A percentile compares a stretch with the other conserved stretches of the same genome.
Conservation (phyloP, 2,888 invertebrate species). For the Apamea anceps region DNA sequence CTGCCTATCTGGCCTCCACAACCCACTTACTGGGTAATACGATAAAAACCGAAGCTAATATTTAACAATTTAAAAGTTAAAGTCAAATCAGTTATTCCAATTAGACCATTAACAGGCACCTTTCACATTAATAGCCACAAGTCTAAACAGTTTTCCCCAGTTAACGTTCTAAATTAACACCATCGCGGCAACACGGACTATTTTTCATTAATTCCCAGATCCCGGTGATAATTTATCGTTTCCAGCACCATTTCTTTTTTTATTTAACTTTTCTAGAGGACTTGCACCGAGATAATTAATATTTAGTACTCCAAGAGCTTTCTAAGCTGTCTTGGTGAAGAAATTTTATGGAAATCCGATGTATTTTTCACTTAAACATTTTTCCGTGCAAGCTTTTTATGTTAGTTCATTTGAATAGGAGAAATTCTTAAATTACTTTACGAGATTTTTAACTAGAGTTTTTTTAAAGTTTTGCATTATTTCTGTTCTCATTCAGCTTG, state of each 20-base stretch:
- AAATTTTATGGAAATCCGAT: constrained; percentile 54
- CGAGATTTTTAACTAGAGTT: neutral
- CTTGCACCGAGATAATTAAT: constrained; percentile 60
- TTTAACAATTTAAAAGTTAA: neutral
- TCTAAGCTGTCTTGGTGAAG: constrained; percentile 33
- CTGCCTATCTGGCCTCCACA: too few species aligned
- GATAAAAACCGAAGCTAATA: neutral
- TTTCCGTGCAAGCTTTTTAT: constrained; percentile 20
- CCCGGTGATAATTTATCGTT: constrained; percentile 55
- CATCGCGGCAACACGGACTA: constrained; percentile 32
- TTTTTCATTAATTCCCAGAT: constrained; percentile 56
- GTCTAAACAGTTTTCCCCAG: constrained; percentile 22
- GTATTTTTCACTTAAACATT: constrained; percentile 33
- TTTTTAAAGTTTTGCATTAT: neutral
- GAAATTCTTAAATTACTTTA: neutral
- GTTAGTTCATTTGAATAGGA: constrained; percentile 20
- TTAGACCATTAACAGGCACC: constrained; percentile 18
- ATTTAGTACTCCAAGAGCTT: constrained; percentile 56
- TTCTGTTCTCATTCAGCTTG: neutral
- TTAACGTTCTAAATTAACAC: constrained; percentile 60
- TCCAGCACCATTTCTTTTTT: constrained; percentile 37
- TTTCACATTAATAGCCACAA: constrained; percentile 18
- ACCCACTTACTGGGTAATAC: too few species aligned
- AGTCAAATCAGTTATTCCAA: neutral
- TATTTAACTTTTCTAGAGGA: constrained; percentile 37